These are phyloP conservation scores for Chloebia gouldiae DNA, from an alignment of 2,113 vertebrate species.

Conservation along the genomic window DNA sequence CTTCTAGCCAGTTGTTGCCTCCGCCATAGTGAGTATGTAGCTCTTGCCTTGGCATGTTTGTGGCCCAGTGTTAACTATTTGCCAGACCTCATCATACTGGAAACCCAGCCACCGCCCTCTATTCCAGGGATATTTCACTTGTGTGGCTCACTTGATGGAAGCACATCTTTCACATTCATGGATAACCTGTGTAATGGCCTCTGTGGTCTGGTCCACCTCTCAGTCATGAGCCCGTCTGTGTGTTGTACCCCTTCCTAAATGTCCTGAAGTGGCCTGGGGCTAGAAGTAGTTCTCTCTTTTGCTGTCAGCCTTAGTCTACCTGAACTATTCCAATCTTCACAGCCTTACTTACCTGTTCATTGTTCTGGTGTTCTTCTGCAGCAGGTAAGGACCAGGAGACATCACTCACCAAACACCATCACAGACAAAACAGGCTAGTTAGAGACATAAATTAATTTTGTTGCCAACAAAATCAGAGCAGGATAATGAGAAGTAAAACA, in stretches of 20 bases:
- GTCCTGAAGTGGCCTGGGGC: not conserved
- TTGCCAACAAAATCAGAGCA: not conserved
- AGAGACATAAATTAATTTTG: not conserved
- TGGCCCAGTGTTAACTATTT: not conserved
- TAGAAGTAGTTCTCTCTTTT: not conserved
- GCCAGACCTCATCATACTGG: not conserved
- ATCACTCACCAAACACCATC: not conserved
- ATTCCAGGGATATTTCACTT: not conserved
- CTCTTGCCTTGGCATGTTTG: not conserved
- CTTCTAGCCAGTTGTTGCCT: not conserved
- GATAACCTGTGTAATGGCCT: not conserved
- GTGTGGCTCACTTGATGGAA: fast-evolving
- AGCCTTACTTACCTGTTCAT: not conserved
- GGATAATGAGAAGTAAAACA: not conserved
- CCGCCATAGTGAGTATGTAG: not conserved
- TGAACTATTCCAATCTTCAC: not conserved
- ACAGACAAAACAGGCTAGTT: not conserved
- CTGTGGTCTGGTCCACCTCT: not conserved
- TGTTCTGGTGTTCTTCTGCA: not conserved
- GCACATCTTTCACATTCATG: not conserved
- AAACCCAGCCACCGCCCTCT: not conserved
- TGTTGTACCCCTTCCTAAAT: not conserved
- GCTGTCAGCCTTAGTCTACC: not conserved
- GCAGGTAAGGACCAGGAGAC: not conserved
- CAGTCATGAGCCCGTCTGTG: not conserved